Percentiles rank a stretch among this genome's conserved stretches.
phyloP scores from a whole-genome alignment of 2,888 invertebrate genomes.

The Drosophila borealis region DNA sequence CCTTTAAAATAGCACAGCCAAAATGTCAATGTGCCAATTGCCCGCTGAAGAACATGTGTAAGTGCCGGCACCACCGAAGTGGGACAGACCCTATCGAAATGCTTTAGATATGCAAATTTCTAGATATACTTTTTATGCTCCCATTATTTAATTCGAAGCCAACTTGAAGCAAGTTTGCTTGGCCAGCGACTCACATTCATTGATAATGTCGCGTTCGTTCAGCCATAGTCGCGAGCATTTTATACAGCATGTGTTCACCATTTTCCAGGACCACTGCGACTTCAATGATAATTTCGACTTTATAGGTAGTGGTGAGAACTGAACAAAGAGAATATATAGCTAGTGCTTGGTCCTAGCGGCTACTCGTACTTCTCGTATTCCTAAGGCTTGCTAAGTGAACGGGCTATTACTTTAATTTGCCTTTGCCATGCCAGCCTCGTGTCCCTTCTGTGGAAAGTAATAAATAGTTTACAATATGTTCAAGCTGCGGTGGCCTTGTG shows the following conservation, averaged over 20 bases:
- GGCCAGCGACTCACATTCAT: background rate
- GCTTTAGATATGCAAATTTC: slow-evolving; percentile 69
- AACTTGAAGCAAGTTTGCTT: slow-evolving; percentile 1
- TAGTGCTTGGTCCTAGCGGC: too few relatives aligned
- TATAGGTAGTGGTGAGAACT: slow-evolving; percentile 55
- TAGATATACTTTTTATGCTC: slow-evolving; percentile 21
- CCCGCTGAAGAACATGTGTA: slow-evolving; percentile 81
- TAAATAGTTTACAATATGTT: background rate
- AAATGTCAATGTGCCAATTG: slow-evolving; percentile 82
- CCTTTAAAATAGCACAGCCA: slow-evolving; percentile 56
- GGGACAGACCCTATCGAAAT: slow-evolving; percentile 64
- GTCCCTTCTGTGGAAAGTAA: background rate
- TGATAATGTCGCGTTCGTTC: slow-evolving; percentile 57
- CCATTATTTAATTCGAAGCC: slow-evolving; percentile 27
- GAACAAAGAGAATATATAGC: background rate
- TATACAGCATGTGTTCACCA: slow-evolving; percentile 63
- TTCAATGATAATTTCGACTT: slow-evolving; percentile 79
- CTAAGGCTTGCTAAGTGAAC: background rate
- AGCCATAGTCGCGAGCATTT: slow-evolving; percentile 55
- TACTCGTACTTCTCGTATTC: background rate
- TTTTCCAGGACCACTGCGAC: slow-evolving; percentile 65
- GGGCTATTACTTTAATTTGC: background rate
- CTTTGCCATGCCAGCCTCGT: background rate
- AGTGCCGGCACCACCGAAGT: slow-evolving; percentile 58
- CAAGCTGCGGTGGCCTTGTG: background rate